Evolutionary conservation across 2,113 vertebrate genomes (phyloP).

Genomic region (Mohoua ochrocephala): DNA sequence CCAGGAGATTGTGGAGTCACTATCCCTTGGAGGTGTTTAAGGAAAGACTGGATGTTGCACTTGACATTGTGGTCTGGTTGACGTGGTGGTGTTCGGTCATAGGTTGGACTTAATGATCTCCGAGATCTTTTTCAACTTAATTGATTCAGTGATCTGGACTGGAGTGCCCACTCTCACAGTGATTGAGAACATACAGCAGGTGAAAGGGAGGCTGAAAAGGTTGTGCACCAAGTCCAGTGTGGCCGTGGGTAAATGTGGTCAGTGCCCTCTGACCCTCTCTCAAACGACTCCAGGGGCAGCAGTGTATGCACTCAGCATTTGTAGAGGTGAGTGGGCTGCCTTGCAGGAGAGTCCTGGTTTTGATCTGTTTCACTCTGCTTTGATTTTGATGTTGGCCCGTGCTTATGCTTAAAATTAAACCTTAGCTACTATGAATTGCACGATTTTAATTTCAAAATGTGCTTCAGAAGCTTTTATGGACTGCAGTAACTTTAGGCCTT

Average conservation of each 20-base stretch:
- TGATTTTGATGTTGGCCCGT: neutral
- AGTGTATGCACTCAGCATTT: accelerated
- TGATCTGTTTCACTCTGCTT: neutral
- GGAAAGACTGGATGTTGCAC: neutral
- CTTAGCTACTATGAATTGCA: neutral
- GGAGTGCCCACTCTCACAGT: neutral
- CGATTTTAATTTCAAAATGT: neutral
- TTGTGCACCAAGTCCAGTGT: neutral
- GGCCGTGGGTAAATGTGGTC: neutral
- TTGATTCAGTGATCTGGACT: neutral
- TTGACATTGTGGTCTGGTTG: neutral
- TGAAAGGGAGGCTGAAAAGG: neutral
- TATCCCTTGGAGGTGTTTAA: neutral
- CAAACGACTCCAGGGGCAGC: neutral
- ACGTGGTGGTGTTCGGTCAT: accelerated
- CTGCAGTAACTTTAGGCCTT: neutral
- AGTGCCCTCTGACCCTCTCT: neutral
- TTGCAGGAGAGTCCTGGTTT: neutral
- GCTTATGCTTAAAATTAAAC: neutral
- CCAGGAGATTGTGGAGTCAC: neutral
- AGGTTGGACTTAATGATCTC: neutral
- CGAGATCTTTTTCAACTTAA: neutral
- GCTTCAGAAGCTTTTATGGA: neutral
- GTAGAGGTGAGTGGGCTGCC: neutral
- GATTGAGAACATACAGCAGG: neutral